Conservation (phyloP, 2,113 vertebrate genomes). For the Isichthys henryi region DNA sequence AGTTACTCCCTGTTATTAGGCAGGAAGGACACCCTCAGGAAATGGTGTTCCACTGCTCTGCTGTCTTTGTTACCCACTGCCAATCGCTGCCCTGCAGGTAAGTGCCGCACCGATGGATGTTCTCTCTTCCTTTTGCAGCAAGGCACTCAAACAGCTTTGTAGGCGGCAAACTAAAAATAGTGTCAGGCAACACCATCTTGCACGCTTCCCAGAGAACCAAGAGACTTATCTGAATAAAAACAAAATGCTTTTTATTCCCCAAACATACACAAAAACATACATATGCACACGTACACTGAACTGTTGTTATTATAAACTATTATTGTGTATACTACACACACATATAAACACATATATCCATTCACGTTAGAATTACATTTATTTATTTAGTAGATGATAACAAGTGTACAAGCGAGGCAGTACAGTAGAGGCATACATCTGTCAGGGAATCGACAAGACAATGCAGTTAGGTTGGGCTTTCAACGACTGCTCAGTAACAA, state of each 20-base stretch:
- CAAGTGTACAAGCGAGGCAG: background rate
- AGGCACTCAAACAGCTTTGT: conserved; percentile 3
- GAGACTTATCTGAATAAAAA: background rate
- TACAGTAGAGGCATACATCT: background rate
- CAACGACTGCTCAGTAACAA: background rate
- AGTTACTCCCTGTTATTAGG: background rate
- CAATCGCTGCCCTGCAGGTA: background rate
- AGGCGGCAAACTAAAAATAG: conserved; percentile 2
- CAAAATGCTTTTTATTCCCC: background rate
- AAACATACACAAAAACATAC: background rate
- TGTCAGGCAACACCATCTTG: background rate
- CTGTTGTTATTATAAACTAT: background rate
- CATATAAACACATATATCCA: background rate
- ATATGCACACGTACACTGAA: background rate
- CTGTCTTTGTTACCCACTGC: conserved; percentile 4
- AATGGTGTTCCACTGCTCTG: background rate
- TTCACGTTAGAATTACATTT: background rate
- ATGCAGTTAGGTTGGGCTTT: background rate
- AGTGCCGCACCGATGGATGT: background rate
- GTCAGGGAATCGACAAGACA: background rate
- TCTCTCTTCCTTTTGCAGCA: conserved; percentile 3
- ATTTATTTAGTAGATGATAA: background rate
- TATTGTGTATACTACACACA: background rate
- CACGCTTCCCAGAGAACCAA: background rate
- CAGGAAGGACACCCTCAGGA: background rate